Percentiles rank a stretch among this genome's conserved stretches.
Evolutionary conservation across 2,797 vertebrate genomes (phyloP).

Genomic region (Mus spretus): DNA sequence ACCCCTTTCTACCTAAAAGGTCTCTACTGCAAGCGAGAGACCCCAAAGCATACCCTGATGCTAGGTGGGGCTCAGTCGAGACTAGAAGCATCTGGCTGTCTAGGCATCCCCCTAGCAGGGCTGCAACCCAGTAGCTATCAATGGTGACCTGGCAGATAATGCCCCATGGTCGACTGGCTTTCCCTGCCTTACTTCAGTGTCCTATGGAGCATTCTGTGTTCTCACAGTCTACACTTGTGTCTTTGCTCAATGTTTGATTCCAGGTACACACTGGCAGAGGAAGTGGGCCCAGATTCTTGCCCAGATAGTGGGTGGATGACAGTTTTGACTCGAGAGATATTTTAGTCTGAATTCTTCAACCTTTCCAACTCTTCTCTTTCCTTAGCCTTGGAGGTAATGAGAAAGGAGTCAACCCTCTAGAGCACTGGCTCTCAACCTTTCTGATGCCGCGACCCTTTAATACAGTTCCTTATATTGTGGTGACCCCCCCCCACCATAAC

Average conservation of each 20-base stretch:
- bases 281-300: neutral
- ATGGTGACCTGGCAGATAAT: neutral
- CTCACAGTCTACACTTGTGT: neutral
- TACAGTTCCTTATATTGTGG: neutral
- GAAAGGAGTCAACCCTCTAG: neutral
- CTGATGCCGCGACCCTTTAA: neutral
- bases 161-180: neutral
- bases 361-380: neutral
- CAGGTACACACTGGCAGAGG: accelerated
- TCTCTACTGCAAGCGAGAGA: neutral
- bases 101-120: neutral
- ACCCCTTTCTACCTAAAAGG: neutral
- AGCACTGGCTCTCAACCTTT: neutral
- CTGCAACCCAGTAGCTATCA: neutral
- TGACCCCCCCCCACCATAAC: neutral
- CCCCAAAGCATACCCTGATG: neutral
- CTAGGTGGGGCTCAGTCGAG: neutral
- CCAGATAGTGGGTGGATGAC: neutral
- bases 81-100: neutral
- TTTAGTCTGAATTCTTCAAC: neutral
- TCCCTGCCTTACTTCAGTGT: neutral
- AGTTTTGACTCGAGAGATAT: neutral
- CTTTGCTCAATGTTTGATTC: neutral
- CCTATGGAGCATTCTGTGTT: neutral
- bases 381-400: neutral